Percentiles rank a stretch among this genome's conserved stretches.
Evolutionary conservation across 1,140 invertebrate species (phyloP).

Genomic region (Cydia pomonella): DNA sequence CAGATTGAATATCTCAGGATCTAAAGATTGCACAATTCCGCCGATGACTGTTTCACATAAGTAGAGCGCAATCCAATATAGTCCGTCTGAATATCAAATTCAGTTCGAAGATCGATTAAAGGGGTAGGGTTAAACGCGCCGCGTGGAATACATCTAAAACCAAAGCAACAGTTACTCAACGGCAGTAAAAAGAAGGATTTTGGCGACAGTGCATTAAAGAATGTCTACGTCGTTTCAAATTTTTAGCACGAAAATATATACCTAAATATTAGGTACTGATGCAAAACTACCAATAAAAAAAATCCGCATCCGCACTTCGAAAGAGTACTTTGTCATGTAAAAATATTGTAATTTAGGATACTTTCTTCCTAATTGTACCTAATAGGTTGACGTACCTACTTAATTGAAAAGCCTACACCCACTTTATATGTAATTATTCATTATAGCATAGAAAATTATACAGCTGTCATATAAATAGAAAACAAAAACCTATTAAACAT

Average conservation of each 20-base stretch:
- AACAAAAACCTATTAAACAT: slow-evolving; percentile 7
- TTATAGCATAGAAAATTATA: slow-evolving; percentile 16
- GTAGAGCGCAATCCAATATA: slow-evolving; percentile 46
- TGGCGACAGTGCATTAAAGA: neutral
- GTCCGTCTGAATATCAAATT: slow-evolving; percentile 48
- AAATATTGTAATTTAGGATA: neutral
- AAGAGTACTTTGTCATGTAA: neutral
- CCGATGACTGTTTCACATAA: slow-evolving; percentile 53
- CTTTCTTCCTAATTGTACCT: neutral
- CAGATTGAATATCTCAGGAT: slow-evolving; percentile 63
- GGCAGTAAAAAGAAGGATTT: neutral
- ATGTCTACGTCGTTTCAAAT: neutral
- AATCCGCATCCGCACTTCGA: no score
- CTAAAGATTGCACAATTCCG: slow-evolving; percentile 58
- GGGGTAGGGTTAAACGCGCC: slow-evolving; percentile 23
- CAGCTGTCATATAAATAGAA: slow-evolving; percentile 25
- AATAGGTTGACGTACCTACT: neutral
- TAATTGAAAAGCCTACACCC: slow-evolving; percentile 26
- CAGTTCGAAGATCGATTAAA: neutral
- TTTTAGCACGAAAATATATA: no score
- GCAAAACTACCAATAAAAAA: no score
- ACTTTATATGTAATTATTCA: slow-evolving; percentile 29
- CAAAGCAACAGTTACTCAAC: neutral
- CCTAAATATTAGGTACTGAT: no score
- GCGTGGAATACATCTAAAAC: neutral